Percentiles rank a stretch among this genome's conserved stretches.
These are phyloP conservation scores for Sus scrofa DNA, from an alignment of 2,113 vertebrate species.

Conservation along the genomic window T2T-Sscrofa CM000822.6:16241501-16242000, in stretches of 20 bases:
- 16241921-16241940: background rate
- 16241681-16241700: background rate
- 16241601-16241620: too few species aligned
- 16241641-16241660: background rate
- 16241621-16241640: background rate
- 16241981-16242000: slow-evolving; percentile 4
- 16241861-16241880: background rate
- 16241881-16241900: background rate
- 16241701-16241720: background rate
- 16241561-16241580: too few species aligned
- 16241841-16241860: background rate
- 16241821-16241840: background rate
- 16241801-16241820: background rate
- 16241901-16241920: background rate
- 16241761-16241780: background rate
- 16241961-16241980: background rate
- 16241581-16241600: too few species aligned
- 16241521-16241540: too few species aligned
- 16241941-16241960: background rate
- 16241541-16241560: too few species aligned
- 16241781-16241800: background rate
- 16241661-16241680: background rate
- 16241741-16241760: background rate
- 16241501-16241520: too few species aligned
- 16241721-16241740: background rate